A percentile compares a stretch with the other conserved stretches of the same genome.
Conservation (phyloP, 2,888 invertebrate genomes). For the Ptilodon capucinus region DNA sequence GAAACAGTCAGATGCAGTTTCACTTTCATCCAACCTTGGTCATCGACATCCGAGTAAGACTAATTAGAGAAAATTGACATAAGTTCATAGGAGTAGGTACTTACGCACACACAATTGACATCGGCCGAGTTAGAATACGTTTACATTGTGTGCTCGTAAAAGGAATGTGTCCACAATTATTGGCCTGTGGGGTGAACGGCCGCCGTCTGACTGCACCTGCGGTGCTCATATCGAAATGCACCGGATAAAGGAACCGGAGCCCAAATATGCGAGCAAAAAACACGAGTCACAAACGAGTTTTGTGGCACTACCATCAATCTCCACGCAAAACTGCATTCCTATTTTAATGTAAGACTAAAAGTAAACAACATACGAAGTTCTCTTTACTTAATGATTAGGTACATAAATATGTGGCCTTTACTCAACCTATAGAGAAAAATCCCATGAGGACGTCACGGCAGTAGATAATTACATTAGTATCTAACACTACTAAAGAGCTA, state of each 20-base stretch:
- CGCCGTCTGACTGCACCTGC: slow-evolving; percentile 70
- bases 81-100: slow-evolving; percentile 27
- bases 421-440: background rate
- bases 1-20: slow-evolving; percentile 57
- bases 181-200: slow-evolving; percentile 63
- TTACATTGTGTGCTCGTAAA: slow-evolving; percentile 31
- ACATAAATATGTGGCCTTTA: background rate
- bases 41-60: slow-evolving; percentile 51
- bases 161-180: slow-evolving; percentile 48
- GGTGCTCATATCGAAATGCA: slow-evolving; percentile 42
- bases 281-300: slow-evolving; percentile 45
- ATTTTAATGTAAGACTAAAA: slow-evolving; percentile 10
- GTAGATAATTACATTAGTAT: no score
- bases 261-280: slow-evolving; percentile 71
- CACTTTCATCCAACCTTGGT: slow-evolving; percentile 69
- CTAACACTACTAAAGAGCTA: no score
- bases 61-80: slow-evolving; percentile 42
- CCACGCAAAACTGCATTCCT: slow-evolving; percentile 12
- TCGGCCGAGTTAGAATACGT: slow-evolving; percentile 16
- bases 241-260: slow-evolving; percentile 45
- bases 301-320: slow-evolving; percentile 32
- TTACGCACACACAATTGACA: slow-evolving; percentile 9
- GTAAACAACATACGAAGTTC: background rate
- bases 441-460: background rate
- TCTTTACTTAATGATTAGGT: background rate